These are phyloP conservation scores for Caenorhabditis japonica DNA, from an alignment of 2,888 invertebrate species.

Conservation along the genomic window DNA sequence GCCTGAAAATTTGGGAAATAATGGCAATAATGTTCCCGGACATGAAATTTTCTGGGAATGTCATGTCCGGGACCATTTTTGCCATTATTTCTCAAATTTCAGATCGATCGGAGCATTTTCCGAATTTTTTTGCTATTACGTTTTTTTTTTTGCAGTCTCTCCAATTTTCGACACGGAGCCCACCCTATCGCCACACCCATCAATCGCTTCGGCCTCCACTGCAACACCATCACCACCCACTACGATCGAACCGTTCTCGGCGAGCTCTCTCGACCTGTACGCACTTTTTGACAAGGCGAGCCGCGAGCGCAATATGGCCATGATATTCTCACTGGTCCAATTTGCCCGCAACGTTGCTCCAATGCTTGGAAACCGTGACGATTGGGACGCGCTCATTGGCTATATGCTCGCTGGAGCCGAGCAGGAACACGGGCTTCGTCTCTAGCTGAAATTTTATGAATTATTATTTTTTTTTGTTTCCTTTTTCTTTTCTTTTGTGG, in stretches of 20 bases:
- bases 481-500: no score
- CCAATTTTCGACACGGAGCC: not conserved
- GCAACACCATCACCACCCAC: not conserved
- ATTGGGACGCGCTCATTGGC: not conserved
- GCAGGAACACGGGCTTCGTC: no score
- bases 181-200: not conserved
- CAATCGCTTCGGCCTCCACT: not conserved
- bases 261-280: conserved; percentile 11
- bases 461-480: no score
- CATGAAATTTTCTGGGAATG: no score
- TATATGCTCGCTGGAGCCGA: not conserved
- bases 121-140: no score
- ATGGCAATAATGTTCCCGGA: no score
- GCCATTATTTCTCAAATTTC: no score
- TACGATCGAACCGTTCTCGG: not conserved
- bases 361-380: not conserved
- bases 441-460: no score
- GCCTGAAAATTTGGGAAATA: no score
- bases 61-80: no score
- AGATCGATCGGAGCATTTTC: no score
- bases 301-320: not conserved
- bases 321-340: not conserved
- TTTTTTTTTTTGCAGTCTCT: no score
- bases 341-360: not conserved
- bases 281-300: not conserved